These are phyloP conservation scores for Drosophila nigritarsus DNA, from an alignment of 2,888 invertebrate genomes.

Conservation along the genomic window DNA sequence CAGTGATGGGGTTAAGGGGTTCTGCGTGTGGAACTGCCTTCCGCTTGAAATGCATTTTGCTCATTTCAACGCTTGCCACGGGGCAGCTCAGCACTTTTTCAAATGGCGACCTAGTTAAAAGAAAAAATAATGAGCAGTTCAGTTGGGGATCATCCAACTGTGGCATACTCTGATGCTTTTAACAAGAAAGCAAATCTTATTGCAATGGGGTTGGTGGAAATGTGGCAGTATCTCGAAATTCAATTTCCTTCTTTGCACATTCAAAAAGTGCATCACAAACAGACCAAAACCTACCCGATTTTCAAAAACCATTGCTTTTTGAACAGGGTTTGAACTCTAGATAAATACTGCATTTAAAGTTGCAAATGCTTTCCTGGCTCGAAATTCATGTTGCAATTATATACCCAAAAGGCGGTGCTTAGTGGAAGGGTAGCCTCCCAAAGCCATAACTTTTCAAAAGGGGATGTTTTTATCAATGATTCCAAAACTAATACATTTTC, in stretches of 20 bases:
- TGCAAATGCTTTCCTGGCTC: neutral
- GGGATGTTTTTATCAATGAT: neutral
- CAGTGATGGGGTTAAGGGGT: neutral
- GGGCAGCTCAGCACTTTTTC: slow-evolving; percentile 24
- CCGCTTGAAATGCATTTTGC: slow-evolving; percentile 59
- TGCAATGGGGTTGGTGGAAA: neutral
- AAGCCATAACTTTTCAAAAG: neutral
- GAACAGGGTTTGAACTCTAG: neutral
- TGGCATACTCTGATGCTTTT: neutral
- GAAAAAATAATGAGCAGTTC: neutral
- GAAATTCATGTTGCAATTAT: neutral
- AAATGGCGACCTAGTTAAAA: slow-evolving; percentile 26
- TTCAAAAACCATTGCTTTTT: neutral
- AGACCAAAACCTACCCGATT: neutral
- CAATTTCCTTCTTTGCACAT: neutral
- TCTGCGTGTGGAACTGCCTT: slow-evolving; percentile 32
- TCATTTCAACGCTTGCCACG: slow-evolving; percentile 51
- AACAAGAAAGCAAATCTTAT: neutral
- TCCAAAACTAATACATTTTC: neutral
- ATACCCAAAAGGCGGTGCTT: too few species aligned
- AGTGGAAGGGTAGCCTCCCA: neutral
- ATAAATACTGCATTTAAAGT: neutral
- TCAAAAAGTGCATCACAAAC: neutral
- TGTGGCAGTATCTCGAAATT: neutral
- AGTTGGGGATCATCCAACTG: neutral